Percentiles rank a stretch among this genome's conserved stretches.
phyloP scores from a whole-genome alignment of 2,888 invertebrate species.

The Sesia bembeciformis region DNA sequence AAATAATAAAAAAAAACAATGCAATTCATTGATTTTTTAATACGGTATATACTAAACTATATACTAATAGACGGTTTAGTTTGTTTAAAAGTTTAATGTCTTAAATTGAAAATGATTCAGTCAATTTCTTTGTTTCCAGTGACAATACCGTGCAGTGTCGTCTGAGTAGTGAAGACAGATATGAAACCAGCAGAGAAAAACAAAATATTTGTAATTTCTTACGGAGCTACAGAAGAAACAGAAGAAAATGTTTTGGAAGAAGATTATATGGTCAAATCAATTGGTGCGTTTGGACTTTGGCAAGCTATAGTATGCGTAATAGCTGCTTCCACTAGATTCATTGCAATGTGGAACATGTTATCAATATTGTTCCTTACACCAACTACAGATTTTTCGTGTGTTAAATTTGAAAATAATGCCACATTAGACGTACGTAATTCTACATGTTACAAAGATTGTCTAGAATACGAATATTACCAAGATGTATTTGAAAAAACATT shows the following conservation, averaged over 20 bases:
- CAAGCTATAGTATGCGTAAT: slow-evolving; percentile 23
- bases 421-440: slow-evolving; percentile 19
- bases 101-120: too few relatives aligned
- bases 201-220: background rate
- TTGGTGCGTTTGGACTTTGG: slow-evolving; percentile 38
- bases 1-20: too few relatives aligned
- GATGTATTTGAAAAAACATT: slow-evolving; percentile 27
- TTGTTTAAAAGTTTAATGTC: too few relatives aligned
- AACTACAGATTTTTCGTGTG: slow-evolving; percentile 29
- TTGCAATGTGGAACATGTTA: slow-evolving; percentile 29
- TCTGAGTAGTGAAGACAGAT: background rate
- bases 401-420: slow-evolving; percentile 16
- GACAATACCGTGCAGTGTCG: too few relatives aligned
- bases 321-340: slow-evolving; percentile 19
- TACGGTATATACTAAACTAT: too few relatives aligned
- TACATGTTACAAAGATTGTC: slow-evolving; percentile 35
- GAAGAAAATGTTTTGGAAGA: slow-evolving; percentile 14
- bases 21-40: too few relatives aligned
- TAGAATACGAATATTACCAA: slow-evolving; percentile 25
- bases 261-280: slow-evolving; percentile 37
- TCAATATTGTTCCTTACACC: slow-evolving; percentile 36
- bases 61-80: too few relatives aligned
- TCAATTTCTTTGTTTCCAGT: too few relatives aligned
- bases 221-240: background rate
- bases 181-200: background rate